Base-by-base conservation (phyloP, 2,888 invertebrate genomes). In the Aporophyla nigra region DNA sequence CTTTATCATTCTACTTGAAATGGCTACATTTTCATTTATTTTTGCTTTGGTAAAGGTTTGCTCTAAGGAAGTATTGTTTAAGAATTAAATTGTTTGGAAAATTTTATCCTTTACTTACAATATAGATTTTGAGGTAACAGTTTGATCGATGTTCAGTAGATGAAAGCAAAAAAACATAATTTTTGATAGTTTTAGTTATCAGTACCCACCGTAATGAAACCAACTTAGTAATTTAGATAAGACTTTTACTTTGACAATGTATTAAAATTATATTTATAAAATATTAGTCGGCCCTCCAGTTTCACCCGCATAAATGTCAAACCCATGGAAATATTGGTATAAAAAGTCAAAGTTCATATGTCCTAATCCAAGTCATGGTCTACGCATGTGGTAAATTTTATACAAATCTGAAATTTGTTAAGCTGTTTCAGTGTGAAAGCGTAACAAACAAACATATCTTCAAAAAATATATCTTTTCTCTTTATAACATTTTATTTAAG, bases 1-100 rank as follows among this genome's bases (percentile, higher is more conserved):
- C 51, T 71, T 65, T 24, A 69, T 56, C 54, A 68, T 65, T 77
- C 33, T 46, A 33, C 49, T 51, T 65, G 33, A 63, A 83, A 71
- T 63, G 5, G n/a, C 71, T 54, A 67, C 19, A 27, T 68, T 71
- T 58, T n/a, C n/a, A n/a, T n/a, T n/a, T n/a, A n/a, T 5, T 68
- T 69, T 74, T 54, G 4, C 14, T 66, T 49, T 24, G 5, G 14
- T 40, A n/a, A 58, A 40, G 10, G 0, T 46, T 62, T n/a, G 27
- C 14, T 66, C 19, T 49, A 14, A 16, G 21, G 27, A 21, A n/a
- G n/a, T n/a, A 21, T 77, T 49, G 24, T 27, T n/a, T 7, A 33
- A 27, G 10, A 21, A 10, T 10, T 19, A 2, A 46, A 19, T 61
- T 46, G 7, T 16, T 9, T 61, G 14, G 19, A 76, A 53, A 62